A percentile compares a stretch with the other conserved stretches of the same genome.
Conservation (phyloP, 2,113 vertebrate genomes). For the Thamnaconus septentrionalis region DNA sequence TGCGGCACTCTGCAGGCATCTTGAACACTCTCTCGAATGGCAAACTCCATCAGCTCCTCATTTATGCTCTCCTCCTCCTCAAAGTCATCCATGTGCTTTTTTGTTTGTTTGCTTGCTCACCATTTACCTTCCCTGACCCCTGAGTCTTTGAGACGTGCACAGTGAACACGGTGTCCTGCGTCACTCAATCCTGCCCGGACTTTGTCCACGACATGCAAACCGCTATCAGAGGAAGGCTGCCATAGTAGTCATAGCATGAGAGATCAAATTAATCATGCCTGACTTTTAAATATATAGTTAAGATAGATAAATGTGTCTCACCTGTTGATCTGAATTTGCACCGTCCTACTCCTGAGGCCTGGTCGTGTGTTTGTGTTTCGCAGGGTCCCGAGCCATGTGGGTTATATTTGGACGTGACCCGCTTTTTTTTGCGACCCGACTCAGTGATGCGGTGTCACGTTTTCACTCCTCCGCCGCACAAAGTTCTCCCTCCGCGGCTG, state of each 20-base stretch:
- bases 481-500: slow-evolving; percentile 8
- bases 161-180: too few relatives aligned
- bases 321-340: slow-evolving; percentile 30
- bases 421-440: slow-evolving; percentile 34
- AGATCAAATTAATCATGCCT: too few relatives aligned
- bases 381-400: slow-evolving; percentile 13
- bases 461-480: slow-evolving; percentile 14
- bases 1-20: slow-evolving; percentile 65
- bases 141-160: too few relatives aligned
- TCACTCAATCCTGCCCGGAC: background rate
- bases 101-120: too few relatives aligned
- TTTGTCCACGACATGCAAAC: background rate
- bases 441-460: slow-evolving; percentile 36
- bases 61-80: slow-evolving; percentile 65
- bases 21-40: slow-evolving; percentile 81
- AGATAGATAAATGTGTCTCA: slow-evolving; percentile 22
- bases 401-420: slow-evolving; percentile 70
- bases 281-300: too few relatives aligned
- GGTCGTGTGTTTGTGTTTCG: slow-evolving; percentile 54
- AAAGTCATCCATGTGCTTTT: slow-evolving; percentile 62
- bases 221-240: too few relatives aligned
- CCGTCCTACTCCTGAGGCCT: slow-evolving; percentile 1
- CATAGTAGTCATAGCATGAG: too few relatives aligned
- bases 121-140: too few relatives aligned
- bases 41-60: slow-evolving; percentile 80